Conservation (phyloP, 2,113 vertebrate species). For the Alces alces region DNA sequence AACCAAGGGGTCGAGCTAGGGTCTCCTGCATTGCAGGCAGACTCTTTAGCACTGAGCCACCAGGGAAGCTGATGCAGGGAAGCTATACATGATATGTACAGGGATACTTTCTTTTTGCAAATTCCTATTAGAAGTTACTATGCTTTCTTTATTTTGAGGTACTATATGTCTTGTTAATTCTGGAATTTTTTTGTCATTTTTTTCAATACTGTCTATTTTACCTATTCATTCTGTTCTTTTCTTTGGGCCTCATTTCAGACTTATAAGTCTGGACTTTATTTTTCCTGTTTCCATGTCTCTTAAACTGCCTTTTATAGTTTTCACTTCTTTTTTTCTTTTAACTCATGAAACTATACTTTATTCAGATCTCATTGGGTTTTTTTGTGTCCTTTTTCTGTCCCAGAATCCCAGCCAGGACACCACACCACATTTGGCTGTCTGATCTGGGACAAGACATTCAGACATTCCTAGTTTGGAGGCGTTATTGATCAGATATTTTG, state of each 20-base stretch:
- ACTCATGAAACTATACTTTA: not conserved
- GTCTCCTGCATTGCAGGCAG: not conserved
- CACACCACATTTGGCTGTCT: not conserved
- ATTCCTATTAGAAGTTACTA: not conserved
- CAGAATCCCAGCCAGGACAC: not conserved
- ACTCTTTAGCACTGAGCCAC: not conserved
- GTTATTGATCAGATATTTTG: not conserved
- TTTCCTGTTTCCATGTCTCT: not conserved
- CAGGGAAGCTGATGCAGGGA: not conserved
- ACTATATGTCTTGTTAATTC: not conserved
- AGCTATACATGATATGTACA: not conserved
- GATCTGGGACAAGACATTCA: not conserved
- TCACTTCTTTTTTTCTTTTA: not conserved
- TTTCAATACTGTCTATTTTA: not conserved
- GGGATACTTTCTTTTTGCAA: not conserved
- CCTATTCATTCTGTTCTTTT: not conserved
- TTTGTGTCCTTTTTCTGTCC: not conserved
- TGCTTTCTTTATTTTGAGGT: not conserved
- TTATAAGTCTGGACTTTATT: not conserved
- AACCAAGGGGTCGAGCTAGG: not conserved
- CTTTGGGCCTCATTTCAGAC: not conserved
- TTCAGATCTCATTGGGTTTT: not conserved
- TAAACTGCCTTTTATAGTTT: not conserved
- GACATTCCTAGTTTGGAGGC: not conserved
- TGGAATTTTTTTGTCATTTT: not conserved